A percentile compares a stretch with the other conserved stretches of the same genome.
These are phyloP conservation scores for Pipistrellus nathusii DNA, from an alignment of 2,797 vertebrate genomes.

Conservation along the genomic window DNA sequence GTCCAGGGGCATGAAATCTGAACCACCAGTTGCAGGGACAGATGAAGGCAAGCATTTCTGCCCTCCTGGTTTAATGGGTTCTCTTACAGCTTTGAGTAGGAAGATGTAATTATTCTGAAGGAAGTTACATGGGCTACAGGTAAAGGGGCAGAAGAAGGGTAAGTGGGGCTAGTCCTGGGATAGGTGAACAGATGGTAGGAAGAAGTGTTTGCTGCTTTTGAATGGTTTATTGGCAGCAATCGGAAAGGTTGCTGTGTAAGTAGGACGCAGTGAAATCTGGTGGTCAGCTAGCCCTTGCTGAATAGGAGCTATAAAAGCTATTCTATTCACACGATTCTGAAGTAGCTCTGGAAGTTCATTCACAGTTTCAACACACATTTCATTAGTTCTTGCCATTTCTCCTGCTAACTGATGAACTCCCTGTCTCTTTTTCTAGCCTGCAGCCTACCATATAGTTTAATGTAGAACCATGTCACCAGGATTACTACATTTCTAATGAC, in stretches of 20 bases:
- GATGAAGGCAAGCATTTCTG: not conserved
- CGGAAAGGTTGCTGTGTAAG: too few species aligned
- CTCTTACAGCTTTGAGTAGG: not conserved
- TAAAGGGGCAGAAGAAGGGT: not conserved
- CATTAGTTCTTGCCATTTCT: not conserved
- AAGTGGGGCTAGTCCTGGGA: not conserved
- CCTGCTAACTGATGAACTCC: not conserved
- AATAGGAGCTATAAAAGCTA: too few species aligned
- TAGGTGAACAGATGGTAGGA: not conserved
- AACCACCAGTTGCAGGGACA: not conserved
- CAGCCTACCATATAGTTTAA: not conserved
- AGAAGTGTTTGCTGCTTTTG: not conserved
- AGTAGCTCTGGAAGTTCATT: not conserved
- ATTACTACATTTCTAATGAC: not conserved
- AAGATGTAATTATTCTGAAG: not conserved
- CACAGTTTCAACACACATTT: not conserved
- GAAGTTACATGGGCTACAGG: not conserved
- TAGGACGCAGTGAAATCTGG: not conserved
- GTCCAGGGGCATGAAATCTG: not conserved
- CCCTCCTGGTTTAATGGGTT: not conserved
- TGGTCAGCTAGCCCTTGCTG: not conserved
- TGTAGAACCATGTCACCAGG: not conserved
- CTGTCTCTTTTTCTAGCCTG: not conserved
- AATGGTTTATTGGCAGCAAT: not conserved
- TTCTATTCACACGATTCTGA: not conserved